Base-by-base conservation (phyloP, 2,888 invertebrate genomes). In the Leptinotarsa juncta region DNA sequence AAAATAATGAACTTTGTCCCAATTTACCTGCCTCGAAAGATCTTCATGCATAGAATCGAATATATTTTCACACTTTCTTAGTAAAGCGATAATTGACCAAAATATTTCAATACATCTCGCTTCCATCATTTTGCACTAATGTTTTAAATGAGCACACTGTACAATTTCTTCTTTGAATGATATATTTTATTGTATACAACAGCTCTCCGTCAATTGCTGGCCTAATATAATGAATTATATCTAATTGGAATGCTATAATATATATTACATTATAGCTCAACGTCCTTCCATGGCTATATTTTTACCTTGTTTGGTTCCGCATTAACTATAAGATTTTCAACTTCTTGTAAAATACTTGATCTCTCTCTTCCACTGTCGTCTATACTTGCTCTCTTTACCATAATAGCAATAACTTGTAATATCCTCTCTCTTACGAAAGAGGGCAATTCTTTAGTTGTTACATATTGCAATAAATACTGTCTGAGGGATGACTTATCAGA, bases 321-420 rank as follows among this genome's bases (percentile, higher is more conserved):
- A 87, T 90, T 91, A 76, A 93, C 89, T 78, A 97, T 93, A 73
- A 96, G 91, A 83, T 91, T 91, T 84, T 95, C 93, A 73, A 96
- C 91, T 88, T 96, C 94, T 71, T 91, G 90, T 55, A 95, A 88
- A 78, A 95, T 90, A 71, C 90, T 91, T 76, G 91, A 91, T 72
- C 94, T 89, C 83, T 94, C 93, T 81, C 90, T 89, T 14, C 94
- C 94, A 74, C 90, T 89, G 86, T 94, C 94, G 82, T 94, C 94
- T 55, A 96, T 91, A 83, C 94, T 94, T 20, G 93, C 93, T 84
- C 96, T 90, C 89, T 97, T 97, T 20, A 97, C 92, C 87, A 97
- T 96, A 75, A 97, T 95, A 15, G 96, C 96, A 82, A 97, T 93
- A 85, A 93, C 92, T 89, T 94, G 93, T 71, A 94, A 85, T 69